Base-by-base conservation (phyloP, 2,888 invertebrate genomes). In the Patella pellucida region DNA sequence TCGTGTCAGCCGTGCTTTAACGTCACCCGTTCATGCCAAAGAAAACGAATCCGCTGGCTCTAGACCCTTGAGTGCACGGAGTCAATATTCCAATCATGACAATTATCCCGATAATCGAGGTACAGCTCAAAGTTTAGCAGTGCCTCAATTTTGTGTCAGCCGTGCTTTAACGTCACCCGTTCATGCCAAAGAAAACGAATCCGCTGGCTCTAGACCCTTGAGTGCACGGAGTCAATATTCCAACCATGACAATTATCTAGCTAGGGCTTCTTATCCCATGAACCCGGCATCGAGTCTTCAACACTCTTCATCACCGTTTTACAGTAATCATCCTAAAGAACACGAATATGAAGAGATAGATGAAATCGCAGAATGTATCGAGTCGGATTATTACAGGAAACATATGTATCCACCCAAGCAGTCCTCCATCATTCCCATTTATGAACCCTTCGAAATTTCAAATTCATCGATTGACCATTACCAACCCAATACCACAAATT, bases 281-380 rank as follows among this genome's bases (percentile, higher is more conserved):
- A 50, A 71, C 15, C 23, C 41, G 14, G 23, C 19, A 12, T 52
- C 71, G 1, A 52, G 15, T 15, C 23, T 52, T 23, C 19, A 62
- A 2, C 23, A 19, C 2, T 23, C 23, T 51, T 71, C 71, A 71
- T 16, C 72, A 3, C 31, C 19, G 3, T 72, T 72, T 54, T 31
- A 56, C 31, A 31, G 56, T 5, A 72, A 77, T 31, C 71, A 74
- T 74, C 75, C 80, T 52, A 81, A 81, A 31, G 83, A 85, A 15
- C 80, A 83, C 56, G 83, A 84, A 15, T 84, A 83, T 69, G 85
- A 86, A 68, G 87, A 87, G 19, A 81, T 83, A 31, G 80, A 82
- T 15, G 71, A 79, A 69, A 80, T 81, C n/a, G 79, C 78, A 19
- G 81, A 81, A 68, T 73, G 80, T 31, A 76, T 79, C 23, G 62